A percentile compares a stretch with the other conserved stretches of the same genome.
Evolutionary conservation across 1,140 invertebrate species (phyloP).

Genomic region (Sitophilus oryzae): DNA sequence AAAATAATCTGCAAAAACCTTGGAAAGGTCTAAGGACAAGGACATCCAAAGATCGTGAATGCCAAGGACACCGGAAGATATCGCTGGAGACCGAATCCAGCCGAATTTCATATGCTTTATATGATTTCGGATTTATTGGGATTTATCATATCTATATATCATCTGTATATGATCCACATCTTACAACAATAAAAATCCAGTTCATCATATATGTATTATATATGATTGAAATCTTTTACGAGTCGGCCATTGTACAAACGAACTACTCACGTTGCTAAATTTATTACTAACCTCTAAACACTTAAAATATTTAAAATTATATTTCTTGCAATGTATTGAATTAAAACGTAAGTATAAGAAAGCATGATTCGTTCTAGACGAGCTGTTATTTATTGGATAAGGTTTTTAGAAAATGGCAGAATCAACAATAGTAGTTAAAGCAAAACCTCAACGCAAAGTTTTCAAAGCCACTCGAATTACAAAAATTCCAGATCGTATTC

Average conservation of each 20-base stretch:
- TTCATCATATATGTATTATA: too few species aligned
- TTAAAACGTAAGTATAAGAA: slow-evolving; percentile 1
- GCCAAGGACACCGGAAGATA: too few species aligned
- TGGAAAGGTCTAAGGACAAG: too few species aligned
- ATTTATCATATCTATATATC: too few species aligned
- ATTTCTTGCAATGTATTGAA: neutral
- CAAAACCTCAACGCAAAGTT: slow-evolving; percentile 69
- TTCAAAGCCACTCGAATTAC: slow-evolving; percentile 68
- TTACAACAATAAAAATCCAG: too few species aligned
- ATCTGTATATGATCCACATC: too few species aligned
- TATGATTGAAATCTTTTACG: neutral
- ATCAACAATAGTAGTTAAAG: slow-evolving; percentile 62
- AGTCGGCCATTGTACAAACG: slow-evolving; percentile 12
- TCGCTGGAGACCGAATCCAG: too few species aligned
- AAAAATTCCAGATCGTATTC: slow-evolving; percentile 77
- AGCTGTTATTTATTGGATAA: neutral
- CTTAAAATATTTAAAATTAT: neutral
- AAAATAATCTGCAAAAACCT: too few species aligned
- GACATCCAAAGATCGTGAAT: too few species aligned
- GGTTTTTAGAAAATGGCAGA: slow-evolving; percentile 21
- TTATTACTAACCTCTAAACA: neutral
- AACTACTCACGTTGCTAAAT: slow-evolving; percentile 29
- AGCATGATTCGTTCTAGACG: neutral
- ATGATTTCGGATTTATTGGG: too few species aligned
- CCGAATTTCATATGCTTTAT: too few species aligned